Evolutionary conservation across 2,797 vertebrate genomes (phyloP).

Genomic region (Oreochromis mossambicus): DNA sequence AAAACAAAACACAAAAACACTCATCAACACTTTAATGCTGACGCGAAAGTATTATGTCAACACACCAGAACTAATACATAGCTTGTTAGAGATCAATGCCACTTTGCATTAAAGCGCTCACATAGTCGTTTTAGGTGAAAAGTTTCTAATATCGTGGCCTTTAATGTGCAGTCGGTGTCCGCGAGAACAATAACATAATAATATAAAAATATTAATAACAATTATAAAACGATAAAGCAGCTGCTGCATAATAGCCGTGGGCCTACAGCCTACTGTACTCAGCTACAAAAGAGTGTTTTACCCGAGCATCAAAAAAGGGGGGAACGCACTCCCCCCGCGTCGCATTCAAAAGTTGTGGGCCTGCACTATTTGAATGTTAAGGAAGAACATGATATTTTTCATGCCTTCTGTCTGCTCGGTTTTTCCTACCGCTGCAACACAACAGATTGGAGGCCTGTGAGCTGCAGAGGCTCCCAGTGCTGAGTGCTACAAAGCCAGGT

Average conservation of each 20-base stretch:
- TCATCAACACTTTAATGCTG: background rate
- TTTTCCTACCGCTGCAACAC: constrained; percentile 13
- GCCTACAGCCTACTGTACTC: background rate
- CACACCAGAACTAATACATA: constrained; percentile 4
- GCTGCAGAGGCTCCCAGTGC: constrained; percentile 19
- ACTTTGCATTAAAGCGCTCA: background rate
- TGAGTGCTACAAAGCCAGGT: constrained; percentile 59
- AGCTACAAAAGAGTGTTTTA: background rate
- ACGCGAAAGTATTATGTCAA: constrained; percentile 28
- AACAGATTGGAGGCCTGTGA: constrained; percentile 43
- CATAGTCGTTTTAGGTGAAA: background rate
- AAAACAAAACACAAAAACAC: background rate
- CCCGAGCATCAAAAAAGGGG: background rate
- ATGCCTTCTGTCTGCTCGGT: constrained; percentile 7
- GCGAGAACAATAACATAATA: background rate
- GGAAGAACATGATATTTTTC: constrained; percentile 19
- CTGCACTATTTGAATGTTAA: constrained; percentile 52
- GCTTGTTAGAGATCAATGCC: constrained; percentile 23
- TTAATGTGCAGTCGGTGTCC: background rate
- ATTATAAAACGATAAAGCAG: constrained; percentile 26
- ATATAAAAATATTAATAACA: background rate
- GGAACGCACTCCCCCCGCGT: constrained; percentile 40
- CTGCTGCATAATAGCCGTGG: constrained; percentile 3
- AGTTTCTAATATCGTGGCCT: background rate
- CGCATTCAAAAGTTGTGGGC: constrained; percentile 44